phyloP scores from a whole-genome alignment of 1,140 invertebrate species.

The Drosophila melanogaster region DNA sequence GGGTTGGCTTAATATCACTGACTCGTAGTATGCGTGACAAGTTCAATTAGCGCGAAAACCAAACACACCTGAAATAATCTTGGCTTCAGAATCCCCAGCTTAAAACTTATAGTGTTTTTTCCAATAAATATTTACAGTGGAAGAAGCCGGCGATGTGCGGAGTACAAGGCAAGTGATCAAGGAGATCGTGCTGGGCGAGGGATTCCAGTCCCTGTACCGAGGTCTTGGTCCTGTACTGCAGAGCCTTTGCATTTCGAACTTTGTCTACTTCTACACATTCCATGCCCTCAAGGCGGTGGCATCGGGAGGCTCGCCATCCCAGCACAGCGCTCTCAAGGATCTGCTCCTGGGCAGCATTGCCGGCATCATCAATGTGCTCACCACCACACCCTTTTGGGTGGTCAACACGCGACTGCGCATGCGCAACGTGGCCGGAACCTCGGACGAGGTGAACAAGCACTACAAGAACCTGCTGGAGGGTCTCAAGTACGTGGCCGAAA shows the following conservation, averaged over 20 bases:
- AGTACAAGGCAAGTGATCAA: constrained; percentile 87
- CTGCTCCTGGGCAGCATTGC: constrained; percentile 92
- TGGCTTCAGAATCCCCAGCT: background rate
- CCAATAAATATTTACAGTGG: constrained; percentile 86
- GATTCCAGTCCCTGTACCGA: constrained; percentile 90
- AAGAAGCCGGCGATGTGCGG: constrained; percentile 85
- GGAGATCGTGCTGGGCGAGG: constrained; percentile 89
- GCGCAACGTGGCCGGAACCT: constrained; percentile 83
- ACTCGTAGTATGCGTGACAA: constrained; percentile 26
- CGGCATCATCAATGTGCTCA: constrained; percentile 92
- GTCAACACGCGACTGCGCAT: constrained; percentile 95
- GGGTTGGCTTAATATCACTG: constrained; percentile 2
- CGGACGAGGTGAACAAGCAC: constrained; percentile 73
- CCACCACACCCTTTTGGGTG: constrained; percentile 95
- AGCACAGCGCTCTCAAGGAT: constrained; percentile 88
- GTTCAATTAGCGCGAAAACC: constrained; percentile 23
- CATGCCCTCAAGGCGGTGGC: constrained; percentile 91
- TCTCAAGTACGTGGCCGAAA: constrained; percentile 88
- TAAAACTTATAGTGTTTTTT: background rate
- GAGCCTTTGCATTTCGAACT: constrained; percentile 94
- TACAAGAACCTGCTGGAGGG: constrained; percentile 87
- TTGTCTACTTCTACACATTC: constrained; percentile 97
- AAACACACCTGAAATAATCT: background rate
- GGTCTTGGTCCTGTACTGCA: constrained; percentile 93
- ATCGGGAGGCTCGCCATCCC: constrained; percentile 81